Percentiles rank a stretch among this genome's conserved stretches.
phyloP scores from a whole-genome alignment of 2,888 invertebrate genomes.

The Steinernema hermaphroditum region DNA sequence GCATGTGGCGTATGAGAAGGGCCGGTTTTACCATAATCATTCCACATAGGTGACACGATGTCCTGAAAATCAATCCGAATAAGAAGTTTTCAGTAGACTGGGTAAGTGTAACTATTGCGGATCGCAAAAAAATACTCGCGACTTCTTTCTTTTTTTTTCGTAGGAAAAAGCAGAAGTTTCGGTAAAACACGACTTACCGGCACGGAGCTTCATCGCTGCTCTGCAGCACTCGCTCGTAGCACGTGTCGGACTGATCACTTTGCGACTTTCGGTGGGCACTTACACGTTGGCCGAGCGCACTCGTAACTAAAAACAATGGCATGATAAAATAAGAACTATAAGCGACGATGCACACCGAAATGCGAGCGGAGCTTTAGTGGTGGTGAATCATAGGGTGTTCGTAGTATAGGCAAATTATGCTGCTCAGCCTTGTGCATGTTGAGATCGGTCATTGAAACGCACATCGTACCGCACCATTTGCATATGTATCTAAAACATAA shows the following conservation, averaged over 20 bases:
- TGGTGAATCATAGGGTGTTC: neutral
- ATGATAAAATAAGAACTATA: too few species aligned
- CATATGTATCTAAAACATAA: slow-evolving; percentile 49
- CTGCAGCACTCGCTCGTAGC: slow-evolving; percentile 27
- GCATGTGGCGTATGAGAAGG: slow-evolving; percentile 60
- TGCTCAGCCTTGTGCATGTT: slow-evolving; percentile 58
- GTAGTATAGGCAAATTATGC: slow-evolving; percentile 42
- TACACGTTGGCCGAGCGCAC: neutral
- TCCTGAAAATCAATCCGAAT: slow-evolving; percentile 38
- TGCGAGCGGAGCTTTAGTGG: slow-evolving; percentile 3
- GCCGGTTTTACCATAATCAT: slow-evolving; percentile 55
- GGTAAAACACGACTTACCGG: neutral
- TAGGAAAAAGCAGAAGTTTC: neutral
- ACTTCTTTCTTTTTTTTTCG: neutral
- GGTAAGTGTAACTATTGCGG: too few species aligned
- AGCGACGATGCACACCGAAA: too few species aligned
- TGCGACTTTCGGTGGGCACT: slow-evolving; percentile 9
- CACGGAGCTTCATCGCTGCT: slow-evolving; percentile 19
- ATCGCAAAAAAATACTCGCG: too few species aligned
- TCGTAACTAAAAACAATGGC: neutral
- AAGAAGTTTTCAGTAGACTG: neutral
- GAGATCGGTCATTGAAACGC: slow-evolving; percentile 51
- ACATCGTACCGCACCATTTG: slow-evolving; percentile 57
- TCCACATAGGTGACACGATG: slow-evolving; percentile 57
- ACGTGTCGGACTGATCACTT: neutral